Evolutionary conservation across 2,113 vertebrate genomes (phyloP).

Genomic region (Tragulus kanchil): DNA sequence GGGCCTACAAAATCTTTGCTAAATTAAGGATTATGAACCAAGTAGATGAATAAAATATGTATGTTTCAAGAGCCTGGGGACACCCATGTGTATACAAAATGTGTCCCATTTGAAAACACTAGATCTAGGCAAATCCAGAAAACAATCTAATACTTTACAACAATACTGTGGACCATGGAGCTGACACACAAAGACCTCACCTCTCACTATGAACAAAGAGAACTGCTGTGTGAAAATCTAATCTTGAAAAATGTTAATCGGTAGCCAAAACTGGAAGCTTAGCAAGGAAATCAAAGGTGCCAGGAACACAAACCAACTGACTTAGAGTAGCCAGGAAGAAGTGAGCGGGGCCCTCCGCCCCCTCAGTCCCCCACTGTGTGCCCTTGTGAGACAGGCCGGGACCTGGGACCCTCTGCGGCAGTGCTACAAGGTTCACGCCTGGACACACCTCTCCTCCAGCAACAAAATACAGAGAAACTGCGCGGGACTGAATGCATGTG

Average conservation of each 20-base stretch:
- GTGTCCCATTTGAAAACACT: background rate
- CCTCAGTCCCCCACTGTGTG: background rate
- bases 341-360: no score
- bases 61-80: background rate
- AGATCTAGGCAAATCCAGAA: background rate
- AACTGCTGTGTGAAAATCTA: background rate
- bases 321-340: background rate
- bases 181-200: background rate
- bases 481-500: background rate
- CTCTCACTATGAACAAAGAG: background rate
- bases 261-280: background rate
- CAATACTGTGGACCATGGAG: background rate
- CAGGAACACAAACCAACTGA: background rate
- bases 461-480: background rate
- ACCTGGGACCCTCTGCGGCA: background rate
- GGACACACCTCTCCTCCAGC: background rate
- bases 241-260: background rate
- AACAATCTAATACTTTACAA: background rate
- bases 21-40: slow-evolving; percentile 33
- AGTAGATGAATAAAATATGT: background rate
- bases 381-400: background rate
- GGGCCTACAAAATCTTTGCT: background rate
- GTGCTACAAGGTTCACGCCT: background rate
- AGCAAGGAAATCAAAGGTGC: background rate
- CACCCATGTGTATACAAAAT: background rate